phyloP scores from a whole-genome alignment of 1,140 invertebrate species.

The Chrysomallon squamiferum region DNA sequence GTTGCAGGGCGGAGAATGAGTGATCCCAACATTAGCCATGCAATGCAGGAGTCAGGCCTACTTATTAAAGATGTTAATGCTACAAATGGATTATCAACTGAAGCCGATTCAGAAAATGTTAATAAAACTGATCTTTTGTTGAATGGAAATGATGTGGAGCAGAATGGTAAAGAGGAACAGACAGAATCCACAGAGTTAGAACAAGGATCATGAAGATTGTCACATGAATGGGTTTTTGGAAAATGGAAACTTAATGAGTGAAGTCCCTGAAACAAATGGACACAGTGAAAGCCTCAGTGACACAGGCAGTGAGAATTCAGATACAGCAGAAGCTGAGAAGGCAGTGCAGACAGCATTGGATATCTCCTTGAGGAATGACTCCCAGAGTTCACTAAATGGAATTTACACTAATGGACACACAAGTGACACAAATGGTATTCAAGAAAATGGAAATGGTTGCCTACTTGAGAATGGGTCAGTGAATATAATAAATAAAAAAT shows the following conservation, averaged over 20 bases:
- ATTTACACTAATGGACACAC: neutral
- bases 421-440: conserved; percentile 6
- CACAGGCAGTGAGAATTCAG: no score
- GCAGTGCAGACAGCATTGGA: no score
- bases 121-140: no score
- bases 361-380: no score
- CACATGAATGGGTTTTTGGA: neutral
- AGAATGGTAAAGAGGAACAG: conserved; percentile 3
- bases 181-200: conserved; percentile 5
- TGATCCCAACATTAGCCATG: conserved; percentile 75
- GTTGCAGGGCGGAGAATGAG: conserved; percentile 74
- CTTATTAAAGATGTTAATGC: conserved; percentile 11
- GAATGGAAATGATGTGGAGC: neutral
- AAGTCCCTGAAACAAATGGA: no score
- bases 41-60: conserved; percentile 9
- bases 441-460: conserved; percentile 4
- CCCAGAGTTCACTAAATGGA: no score
- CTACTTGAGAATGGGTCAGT: neutral
- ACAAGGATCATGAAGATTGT: neutral
- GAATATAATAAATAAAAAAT: conserved; percentile 5
- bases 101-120: neutral
- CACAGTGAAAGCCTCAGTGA: no score
- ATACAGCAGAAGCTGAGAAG: no score
- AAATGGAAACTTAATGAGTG: neutral
- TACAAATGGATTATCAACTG: neutral